Evolutionary conservation across 1,140 invertebrate genomes (phyloP), one percentile per base, ranked within the genome.

Genomic region (Magallana gigas): DNA sequence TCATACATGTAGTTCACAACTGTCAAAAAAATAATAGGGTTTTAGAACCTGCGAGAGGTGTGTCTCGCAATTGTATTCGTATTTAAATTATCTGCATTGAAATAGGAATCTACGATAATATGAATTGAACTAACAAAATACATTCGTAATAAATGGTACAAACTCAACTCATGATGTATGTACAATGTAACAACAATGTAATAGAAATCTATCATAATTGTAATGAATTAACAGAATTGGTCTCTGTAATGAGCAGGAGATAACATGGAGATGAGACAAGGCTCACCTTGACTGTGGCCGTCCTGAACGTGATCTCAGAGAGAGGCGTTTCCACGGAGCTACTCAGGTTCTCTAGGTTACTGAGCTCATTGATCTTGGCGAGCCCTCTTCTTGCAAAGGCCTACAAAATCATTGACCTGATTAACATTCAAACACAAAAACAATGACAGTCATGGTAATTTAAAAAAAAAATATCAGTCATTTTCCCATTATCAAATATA

Each of bases 321-420:
- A 91, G 71, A 1, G 86, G 83, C 12, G 88, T 92, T 58, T 93
- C 90, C 18, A 89, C 85, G 48, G 90, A 84, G 88, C 88, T 92
- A 86, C 94, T 95, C 83, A 94, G 85, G 14, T 87, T 90, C 86
- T 95, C 94, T 12, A 95, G 85, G 83, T 94, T 92, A 91, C 93
- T 94, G 29, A 95, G 86, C 83, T 95, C 94, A 92, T 93, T 94
- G 4, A 95, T 94, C 88, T 95, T 95, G 56, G 90, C 87, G 36
- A 95, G 86, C 36, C 93, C 94, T 85, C 94, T 89, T 62, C 94
- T 88, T 0, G 94, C 94, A 93, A 95, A 94, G 83, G 91, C 91
- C 93, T 94, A 86, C 7, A 90, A 86, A 84, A 57, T 58, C 57
- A 87, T 48, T 5, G 5, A 48, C 36, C 2, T 48, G 5, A 48